Conservation (phyloP, 2,888 invertebrate species). For the Ochropacha duplaris region DNA sequence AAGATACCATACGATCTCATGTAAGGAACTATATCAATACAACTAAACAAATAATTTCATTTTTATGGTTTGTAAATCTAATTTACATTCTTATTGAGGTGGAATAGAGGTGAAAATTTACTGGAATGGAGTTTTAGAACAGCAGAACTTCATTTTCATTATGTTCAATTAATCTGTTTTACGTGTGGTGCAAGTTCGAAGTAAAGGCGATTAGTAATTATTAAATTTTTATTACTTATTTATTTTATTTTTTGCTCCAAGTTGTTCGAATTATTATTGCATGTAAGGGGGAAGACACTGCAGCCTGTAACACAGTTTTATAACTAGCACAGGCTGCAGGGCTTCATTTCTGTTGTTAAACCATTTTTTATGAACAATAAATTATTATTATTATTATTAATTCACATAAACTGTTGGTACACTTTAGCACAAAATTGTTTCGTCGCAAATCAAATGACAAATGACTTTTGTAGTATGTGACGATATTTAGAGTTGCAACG, state of each 20-base stretch:
- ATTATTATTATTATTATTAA: too few relatives aligned
- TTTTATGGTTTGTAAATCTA: constrained; percentile 5
- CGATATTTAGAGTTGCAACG: too few relatives aligned
- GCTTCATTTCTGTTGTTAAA: too few relatives aligned
- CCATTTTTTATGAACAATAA: too few relatives aligned
- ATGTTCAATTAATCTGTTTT: background rate
- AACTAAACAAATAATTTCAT: constrained; percentile 61
- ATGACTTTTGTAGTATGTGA: too few relatives aligned
- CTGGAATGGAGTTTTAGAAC: background rate
- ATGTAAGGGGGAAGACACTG: too few relatives aligned
- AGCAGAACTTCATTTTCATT: background rate
- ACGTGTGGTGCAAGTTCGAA: background rate
- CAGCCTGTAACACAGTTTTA: too few relatives aligned
- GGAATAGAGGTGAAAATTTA: background rate
- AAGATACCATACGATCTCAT: constrained; percentile 33
- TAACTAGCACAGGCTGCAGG: too few relatives aligned
- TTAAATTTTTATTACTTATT: too few relatives aligned
- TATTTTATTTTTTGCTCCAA: too few relatives aligned
- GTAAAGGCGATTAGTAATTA: background rate
- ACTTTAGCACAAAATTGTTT: background rate
- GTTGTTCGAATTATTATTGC: too few relatives aligned
- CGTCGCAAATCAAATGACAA: background rate
- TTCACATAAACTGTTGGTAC: background rate
- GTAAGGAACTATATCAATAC: constrained; percentile 52
- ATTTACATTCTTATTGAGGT: background rate